Base-by-base conservation (phyloP, 2,113 vertebrate genomes). In the Geothlypis trichas region DNA sequence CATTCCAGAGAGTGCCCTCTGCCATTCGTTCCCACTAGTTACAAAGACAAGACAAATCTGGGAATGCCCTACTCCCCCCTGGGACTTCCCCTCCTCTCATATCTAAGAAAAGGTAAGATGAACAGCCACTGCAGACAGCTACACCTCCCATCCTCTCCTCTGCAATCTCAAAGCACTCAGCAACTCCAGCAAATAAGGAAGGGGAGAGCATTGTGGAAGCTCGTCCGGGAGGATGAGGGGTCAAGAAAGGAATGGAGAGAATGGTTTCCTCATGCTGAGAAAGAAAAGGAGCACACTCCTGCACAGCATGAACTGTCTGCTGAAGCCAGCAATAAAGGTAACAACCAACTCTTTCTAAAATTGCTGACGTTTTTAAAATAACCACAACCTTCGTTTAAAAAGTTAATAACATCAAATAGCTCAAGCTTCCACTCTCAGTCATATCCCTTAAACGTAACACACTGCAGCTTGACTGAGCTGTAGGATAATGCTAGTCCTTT, bases 371-470 rank as follows among this genome's bases (percentile, higher is more conserved):
- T 74, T 55, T 7, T 7, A 74, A 72, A 71, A 74, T 33, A 35
- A 33, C 22, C 7, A n/a, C 26, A 63, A 65, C 8, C 41, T 68
- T 63, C 9, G 24, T 74, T 52, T 20, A 73, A 63, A 31, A 80
- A 68, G 46, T 76, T 92, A 89, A 33, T 78, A 95, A 88, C 44
- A 81, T 92, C 46, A 92, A 92, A 87, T 39, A 95, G 35, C 67
- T 86, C 33, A 69, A 66, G 79, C 35, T 65, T 85, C 78, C 52
- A n/a, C 49, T 71, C 65, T 86, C 65, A 65, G 26, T 33, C 4
- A 5, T 69, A 79, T n/a, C 61, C 44, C 37, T 89, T 75, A 59
- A 67, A 80, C 2, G 41, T 63, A 57, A 72, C 1, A 10, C 35
- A 55, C 41, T 58, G 71, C 37, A 82, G 78, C 74, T 24, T 87